Conservation (phyloP, 2,888 invertebrate species). For the Horisme vitalbata region DNA sequence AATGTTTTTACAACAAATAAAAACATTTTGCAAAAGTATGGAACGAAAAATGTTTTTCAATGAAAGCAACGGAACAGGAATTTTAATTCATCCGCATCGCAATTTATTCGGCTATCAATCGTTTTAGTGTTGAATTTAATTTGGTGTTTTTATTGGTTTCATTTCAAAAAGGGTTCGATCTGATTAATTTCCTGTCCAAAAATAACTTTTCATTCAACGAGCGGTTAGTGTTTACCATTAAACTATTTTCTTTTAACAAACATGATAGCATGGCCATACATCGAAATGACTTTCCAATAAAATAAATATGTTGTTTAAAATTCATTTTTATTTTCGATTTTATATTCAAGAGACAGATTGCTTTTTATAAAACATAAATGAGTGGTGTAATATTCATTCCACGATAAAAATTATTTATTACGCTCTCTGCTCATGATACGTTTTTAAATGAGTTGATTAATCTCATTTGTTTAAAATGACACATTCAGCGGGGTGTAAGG, state of each 20-base stretch:
- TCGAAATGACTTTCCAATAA: slow-evolving; percentile 16
- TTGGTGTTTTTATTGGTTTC: slow-evolving; percentile 35
- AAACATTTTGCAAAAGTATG: slow-evolving; percentile 3
- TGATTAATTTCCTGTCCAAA: slow-evolving; percentile 33
- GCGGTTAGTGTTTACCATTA: too few species aligned
- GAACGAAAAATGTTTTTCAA: slow-evolving; percentile 11
- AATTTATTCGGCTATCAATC: slow-evolving; percentile 33
- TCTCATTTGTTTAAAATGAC: too few species aligned
- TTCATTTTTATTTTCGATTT: not conserved
- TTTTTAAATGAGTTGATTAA: too few species aligned
- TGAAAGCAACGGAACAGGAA: slow-evolving; percentile 19
- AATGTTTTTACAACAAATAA: too few species aligned
- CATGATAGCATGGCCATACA: not conserved
- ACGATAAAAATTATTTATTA: too few species aligned
- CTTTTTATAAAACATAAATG: too few species aligned
- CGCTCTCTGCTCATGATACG: too few species aligned
- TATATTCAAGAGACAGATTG: too few species aligned
- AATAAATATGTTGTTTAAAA: slow-evolving; percentile 17
- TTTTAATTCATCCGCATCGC: slow-evolving; percentile 28
- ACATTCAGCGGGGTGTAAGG: too few species aligned
- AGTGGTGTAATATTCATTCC: too few species aligned
- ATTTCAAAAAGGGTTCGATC: slow-evolving; percentile 32
- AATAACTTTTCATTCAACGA: slow-evolving; percentile 27
- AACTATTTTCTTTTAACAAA: too few species aligned
- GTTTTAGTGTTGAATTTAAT: slow-evolving; percentile 32